A percentile compares a stretch with the other conserved stretches of the same genome.
These are phyloP conservation scores for Stenodema calcarata DNA, from an alignment of 2,888 invertebrate species.

Conservation along the genomic window DNA sequence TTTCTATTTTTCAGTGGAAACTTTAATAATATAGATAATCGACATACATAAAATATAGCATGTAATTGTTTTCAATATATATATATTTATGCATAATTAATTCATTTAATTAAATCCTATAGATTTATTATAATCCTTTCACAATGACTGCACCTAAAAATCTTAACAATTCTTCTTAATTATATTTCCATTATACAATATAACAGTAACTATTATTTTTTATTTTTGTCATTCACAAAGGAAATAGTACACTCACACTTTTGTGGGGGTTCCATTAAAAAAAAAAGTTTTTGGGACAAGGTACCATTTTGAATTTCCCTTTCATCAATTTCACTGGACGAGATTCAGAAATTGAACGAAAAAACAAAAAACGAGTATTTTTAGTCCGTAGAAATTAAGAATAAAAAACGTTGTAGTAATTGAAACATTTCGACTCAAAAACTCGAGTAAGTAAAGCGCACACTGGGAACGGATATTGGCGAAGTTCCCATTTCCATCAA, in stretches of 20 bases:
- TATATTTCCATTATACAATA: constrained; percentile 52
- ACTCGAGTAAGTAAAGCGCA: not conserved
- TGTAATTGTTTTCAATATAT: constrained; percentile 56
- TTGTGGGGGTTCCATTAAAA: constrained; percentile 3
- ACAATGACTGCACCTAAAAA: constrained; percentile 54
- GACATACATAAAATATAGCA: constrained; percentile 59
- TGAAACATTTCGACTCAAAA: not conserved
- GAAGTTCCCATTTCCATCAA: not conserved
- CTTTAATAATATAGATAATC: constrained; percentile 57
- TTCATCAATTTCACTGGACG: not conserved
- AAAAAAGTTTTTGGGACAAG: not conserved
- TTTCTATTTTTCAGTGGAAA: constrained; percentile 52
- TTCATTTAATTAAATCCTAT: constrained; percentile 54
- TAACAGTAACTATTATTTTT: constrained; percentile 56
- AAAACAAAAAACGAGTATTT: too few relatives aligned
- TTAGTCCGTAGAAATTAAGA: too few relatives aligned
- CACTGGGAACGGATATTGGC: not conserved
- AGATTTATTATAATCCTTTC: constrained; percentile 53
- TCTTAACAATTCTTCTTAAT: constrained; percentile 54
- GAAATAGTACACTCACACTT: constrained; percentile 2
- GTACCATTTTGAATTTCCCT: not conserved
- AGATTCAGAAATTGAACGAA: not conserved
- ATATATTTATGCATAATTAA: constrained; percentile 55
- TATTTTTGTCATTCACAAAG: constrained; percentile 33
- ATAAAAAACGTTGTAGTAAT: too few relatives aligned